Percentiles rank a stretch among this genome's conserved stretches.
phyloP scores from a whole-genome alignment of 2,888 invertebrate genomes.

The Elmis aenea region DNA sequence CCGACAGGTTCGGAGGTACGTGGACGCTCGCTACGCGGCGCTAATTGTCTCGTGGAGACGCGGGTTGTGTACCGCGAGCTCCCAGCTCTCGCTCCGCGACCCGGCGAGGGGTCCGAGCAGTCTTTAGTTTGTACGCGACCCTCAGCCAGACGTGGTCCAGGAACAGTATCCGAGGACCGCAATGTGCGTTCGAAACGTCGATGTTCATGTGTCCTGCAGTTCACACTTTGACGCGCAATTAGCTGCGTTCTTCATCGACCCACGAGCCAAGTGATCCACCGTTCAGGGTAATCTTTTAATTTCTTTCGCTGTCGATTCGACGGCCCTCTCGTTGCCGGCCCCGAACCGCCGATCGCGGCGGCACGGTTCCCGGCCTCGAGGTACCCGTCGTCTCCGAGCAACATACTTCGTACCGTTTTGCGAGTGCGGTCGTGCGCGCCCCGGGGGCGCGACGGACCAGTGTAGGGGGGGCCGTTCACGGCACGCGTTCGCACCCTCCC shows the following conservation, averaged over 20 bases:
- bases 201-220: conserved; percentile 56
- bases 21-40: background rate
- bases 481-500: too few relatives aligned
- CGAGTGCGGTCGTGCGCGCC: too few relatives aligned
- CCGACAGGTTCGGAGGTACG: background rate
- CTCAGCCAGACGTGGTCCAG: conserved; percentile 51
- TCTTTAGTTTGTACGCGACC: conserved; percentile 37
- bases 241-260: conserved; percentile 57
- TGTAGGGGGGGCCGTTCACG: too few relatives aligned
- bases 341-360: background rate
- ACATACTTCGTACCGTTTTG: too few relatives aligned
- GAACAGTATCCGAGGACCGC: conserved; percentile 49
- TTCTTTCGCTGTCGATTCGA: background rate
- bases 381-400: background rate
- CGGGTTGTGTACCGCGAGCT: too few relatives aligned
- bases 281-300: conserved; percentile 31
- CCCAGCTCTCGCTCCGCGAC: background rate
- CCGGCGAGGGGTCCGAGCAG: background rate
- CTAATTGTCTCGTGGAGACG: background rate
- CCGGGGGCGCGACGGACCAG: too few relatives aligned
- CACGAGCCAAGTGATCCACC: conserved; percentile 58
- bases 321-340: conserved; percentile 18
- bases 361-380: background rate
- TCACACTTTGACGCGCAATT: conserved; percentile 48
- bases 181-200: conserved; percentile 60